Evolutionary conservation across 2,113 vertebrate genomes (phyloP), one percentile per base, ranked within the genome.

Genomic region (Corvus cornix): DNA sequence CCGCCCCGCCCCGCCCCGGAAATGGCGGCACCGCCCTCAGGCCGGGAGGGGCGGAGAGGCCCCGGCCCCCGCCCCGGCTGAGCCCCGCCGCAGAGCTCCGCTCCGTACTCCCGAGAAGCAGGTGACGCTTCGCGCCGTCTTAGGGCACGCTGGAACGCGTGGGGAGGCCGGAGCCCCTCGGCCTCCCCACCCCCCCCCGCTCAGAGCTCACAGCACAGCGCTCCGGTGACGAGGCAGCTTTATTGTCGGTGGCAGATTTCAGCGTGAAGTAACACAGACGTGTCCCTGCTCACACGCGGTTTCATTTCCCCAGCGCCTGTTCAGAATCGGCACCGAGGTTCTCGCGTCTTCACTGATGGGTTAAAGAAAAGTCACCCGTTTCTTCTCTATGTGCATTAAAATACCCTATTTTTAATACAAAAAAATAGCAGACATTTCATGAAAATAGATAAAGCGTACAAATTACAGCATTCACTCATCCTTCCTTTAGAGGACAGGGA

Each of bases 241-340:
- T 90, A 79, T 59, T 83, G 21, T 2, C 53, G 24, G 48, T 2
- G 23, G 15, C 6, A 1, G 4, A 5, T 16, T 26, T 3, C 4
- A 11, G 10, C 9, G 13, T 15, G 41, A 35, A 28, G 2, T 11
- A 19, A 44, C 30, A 9, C 20, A 12, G 6, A 21, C 3, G 6
- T 2, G 44, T 8, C 31, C 48, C 31, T 9, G 1, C 27, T 2
- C 48, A 6, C 17, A 7, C 7, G 1, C 11, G 2, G 49, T 19
- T 44, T 16, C 28, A 9, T 10, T 8, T 2, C 21, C 6, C 17
- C 53, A 0, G 2, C 0, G 4, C 11, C 0, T 2, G 9, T 0
- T 13, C 33, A 13, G 12, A 3, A 1, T 1, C 11, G 23, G 51
- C 31, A 24, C 5, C 2, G 15, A 33, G 26, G 7, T 4, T 5